Conservation (phyloP, 2,888 invertebrate species). For the Asteroscopus sphinx region DNA sequence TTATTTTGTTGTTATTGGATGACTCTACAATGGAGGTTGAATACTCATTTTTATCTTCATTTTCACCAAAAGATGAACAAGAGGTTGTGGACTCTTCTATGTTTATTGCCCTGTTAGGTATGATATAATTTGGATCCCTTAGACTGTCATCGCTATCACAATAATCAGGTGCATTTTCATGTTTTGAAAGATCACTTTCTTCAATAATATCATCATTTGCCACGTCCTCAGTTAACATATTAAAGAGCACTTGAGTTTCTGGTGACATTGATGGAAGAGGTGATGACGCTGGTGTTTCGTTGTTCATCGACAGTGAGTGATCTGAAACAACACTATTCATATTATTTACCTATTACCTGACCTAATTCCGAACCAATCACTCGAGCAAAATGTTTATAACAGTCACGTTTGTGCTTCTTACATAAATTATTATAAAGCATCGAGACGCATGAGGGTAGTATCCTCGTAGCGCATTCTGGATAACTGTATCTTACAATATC, state of each 20-base stretch:
- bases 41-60: no score
- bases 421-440: no score
- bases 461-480: no score
- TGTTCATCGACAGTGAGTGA: no score
- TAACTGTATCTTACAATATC: no score
- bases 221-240: constrained; percentile 23
- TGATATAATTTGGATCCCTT: constrained; percentile 20
- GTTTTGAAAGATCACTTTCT: constrained; percentile 24
- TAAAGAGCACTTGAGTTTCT: constrained; percentile 24
- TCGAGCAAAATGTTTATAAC: no score
- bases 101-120: constrained; percentile 11
- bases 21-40: no score
- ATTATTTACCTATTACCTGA: no score
- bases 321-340: background rate
- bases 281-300: constrained; percentile 8
- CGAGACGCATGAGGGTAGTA: no score
- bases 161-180: constrained; percentile 16
- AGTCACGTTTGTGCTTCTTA: no score
- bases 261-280: constrained; percentile 28
- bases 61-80: constrained; percentile 28
- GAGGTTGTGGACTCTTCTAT: constrained; percentile 30
- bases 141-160: constrained; percentile 25
- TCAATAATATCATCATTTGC: constrained; percentile 18
- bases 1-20: no score
- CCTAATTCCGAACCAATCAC: no score